These are phyloP conservation scores for Dascyllus trimaculatus DNA, from an alignment of 2,113 vertebrate species.

Conservation along the genomic window DNA sequence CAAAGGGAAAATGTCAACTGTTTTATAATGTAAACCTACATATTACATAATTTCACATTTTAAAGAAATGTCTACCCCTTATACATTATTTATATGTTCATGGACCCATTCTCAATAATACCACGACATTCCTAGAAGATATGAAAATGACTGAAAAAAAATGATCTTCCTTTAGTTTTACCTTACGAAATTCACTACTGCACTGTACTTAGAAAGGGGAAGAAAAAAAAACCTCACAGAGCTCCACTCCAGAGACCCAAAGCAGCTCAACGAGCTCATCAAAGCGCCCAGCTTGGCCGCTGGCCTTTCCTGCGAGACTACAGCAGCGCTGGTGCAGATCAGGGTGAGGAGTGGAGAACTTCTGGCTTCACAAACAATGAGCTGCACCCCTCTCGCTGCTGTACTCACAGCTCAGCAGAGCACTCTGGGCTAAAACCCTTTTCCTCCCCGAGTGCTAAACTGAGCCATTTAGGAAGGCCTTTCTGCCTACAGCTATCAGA, in stretches of 20 bases:
- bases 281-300: slow-evolving; percentile 27
- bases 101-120: too few species aligned
- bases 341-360: slow-evolving; percentile 38
- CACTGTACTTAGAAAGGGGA: not conserved
- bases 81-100: too few species aligned
- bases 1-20: too few species aligned
- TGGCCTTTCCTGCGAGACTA: slow-evolving; percentile 35
- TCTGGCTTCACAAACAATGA: slow-evolving; percentile 57
- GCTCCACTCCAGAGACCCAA: slow-evolving; percentile 30
- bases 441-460: slow-evolving; percentile 62
- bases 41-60: too few species aligned
- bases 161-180: not conserved
- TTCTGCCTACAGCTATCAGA: slow-evolving; percentile 66
- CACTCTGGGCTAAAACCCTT: slow-evolving; percentile 60
- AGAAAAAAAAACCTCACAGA: not conserved
- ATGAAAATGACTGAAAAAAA: too few species aligned
- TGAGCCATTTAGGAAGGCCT: slow-evolving; percentile 62
- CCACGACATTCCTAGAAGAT: too few species aligned
- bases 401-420: slow-evolving; percentile 70
- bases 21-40: too few species aligned
- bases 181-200: not conserved
- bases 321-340: slow-evolving; percentile 39
- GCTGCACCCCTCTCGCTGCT: slow-evolving; percentile 29
- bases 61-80: too few species aligned
- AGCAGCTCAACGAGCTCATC: slow-evolving; percentile 38